Evolutionary conservation across 2,113 vertebrate species (phyloP).

Genomic region (Apaloderma vittatum): DNA sequence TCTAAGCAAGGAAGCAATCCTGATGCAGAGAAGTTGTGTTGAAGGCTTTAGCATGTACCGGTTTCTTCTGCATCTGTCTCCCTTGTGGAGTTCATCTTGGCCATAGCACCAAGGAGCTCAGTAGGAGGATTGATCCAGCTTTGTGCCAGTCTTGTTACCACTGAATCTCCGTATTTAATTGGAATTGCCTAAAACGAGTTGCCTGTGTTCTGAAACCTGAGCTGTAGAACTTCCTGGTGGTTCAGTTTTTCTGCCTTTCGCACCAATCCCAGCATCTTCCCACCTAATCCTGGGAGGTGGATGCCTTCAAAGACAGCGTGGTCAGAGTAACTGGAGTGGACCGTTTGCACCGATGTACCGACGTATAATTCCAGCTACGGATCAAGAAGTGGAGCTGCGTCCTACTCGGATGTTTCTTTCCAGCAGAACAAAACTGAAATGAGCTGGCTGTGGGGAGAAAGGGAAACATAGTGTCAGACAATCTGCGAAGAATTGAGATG

Average conservation of each 20-base stretch:
- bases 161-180: neutral
- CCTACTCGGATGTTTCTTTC: accelerated
- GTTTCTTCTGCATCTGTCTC: neutral
- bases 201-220: neutral
- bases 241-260: neutral
- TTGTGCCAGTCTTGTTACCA: neutral
- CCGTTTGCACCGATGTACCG: neutral
- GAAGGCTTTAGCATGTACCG: neutral
- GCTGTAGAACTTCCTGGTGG: neutral
- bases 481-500: neutral
- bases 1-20: neutral
- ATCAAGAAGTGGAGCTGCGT: neutral
- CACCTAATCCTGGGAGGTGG: neutral
- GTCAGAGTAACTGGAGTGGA: neutral
- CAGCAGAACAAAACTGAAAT: neutral
- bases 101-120: neutral
- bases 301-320: neutral
- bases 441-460: neutral
- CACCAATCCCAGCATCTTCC: neutral
- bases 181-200: neutral
- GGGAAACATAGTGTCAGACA: neutral
- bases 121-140: neutral
- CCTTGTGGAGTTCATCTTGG: neutral
- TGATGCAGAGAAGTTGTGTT: neutral
- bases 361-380: neutral